Conservation (phyloP, 1,140 invertebrate genomes). For the Sitophilus oryzae region DNA sequence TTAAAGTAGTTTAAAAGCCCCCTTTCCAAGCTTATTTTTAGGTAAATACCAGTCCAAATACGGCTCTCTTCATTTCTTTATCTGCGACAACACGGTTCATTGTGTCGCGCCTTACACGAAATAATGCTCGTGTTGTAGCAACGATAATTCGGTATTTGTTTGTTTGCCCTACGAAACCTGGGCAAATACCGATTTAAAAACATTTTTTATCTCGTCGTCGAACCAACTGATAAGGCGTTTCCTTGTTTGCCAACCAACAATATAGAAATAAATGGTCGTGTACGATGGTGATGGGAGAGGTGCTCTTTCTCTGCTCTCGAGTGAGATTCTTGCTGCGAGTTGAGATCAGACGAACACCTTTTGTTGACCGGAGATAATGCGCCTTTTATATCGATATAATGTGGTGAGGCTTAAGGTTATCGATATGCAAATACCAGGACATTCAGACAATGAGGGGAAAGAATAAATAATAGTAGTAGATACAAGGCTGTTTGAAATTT, state of each 20-base stretch:
- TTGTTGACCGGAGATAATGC: constrained; percentile 26
- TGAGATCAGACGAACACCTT: constrained; percentile 26
- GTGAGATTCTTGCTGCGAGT: constrained; percentile 18
- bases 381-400: constrained; percentile 26
- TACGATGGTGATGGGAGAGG: too few species aligned
- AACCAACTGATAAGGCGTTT: constrained; percentile 26
- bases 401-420: constrained; percentile 24
- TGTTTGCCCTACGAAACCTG: constrained; percentile 24
- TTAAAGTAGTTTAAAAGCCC: too few species aligned
- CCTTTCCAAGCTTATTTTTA: too few species aligned
- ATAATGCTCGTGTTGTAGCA: constrained; percentile 20
- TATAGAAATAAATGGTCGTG: too few species aligned
- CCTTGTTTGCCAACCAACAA: constrained; percentile 22
- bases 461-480: constrained; percentile 7
- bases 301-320: constrained; percentile 15
- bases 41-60: neutral
- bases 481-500: too few species aligned
- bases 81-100: constrained; percentile 9
- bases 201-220: constrained; percentile 7
- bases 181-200: constrained; percentile 23
- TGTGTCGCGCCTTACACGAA: constrained; percentile 8
- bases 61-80: neutral
- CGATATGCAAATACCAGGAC: constrained; percentile 22
- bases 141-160: constrained; percentile 21
- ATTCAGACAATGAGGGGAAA: constrained; percentile 18